Conservation (phyloP, 2,888 invertebrate genomes). For the Mimumesa dahlbomi region DNA sequence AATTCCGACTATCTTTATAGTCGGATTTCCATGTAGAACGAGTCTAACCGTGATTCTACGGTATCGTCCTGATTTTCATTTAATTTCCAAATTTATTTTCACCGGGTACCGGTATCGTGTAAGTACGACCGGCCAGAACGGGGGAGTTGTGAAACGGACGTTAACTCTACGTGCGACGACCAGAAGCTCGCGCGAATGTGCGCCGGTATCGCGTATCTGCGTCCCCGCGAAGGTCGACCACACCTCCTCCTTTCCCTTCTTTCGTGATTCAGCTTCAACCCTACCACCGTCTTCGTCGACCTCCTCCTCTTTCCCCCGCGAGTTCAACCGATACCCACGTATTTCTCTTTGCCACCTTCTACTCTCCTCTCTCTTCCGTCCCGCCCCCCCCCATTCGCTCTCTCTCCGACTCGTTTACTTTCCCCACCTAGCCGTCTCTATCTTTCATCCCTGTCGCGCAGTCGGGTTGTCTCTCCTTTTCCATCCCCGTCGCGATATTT, state of each 20-base stretch:
- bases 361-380: not conserved
- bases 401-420: not conserved
- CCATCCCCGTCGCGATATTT: not conserved
- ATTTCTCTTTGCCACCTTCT: not conserved
- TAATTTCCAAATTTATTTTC: not conserved
- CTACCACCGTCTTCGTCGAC: slow-evolving; percentile 17
- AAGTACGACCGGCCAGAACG: not conserved
- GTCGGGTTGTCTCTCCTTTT: not conserved
- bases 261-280: slow-evolving; percentile 33
- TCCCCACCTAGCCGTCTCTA: no score
- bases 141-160: slow-evolving; percentile 4
- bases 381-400: not conserved
- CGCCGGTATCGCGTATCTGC: slow-evolving; percentile 42
- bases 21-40: no score
- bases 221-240: slow-evolving; percentile 76
- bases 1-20: no score
- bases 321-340: not conserved
- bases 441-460: slow-evolving; percentile 3
- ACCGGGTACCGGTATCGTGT: not conserved
- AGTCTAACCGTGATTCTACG: no score
- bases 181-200: slow-evolving; percentile 25
- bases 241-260: slow-evolving; percentile 59
- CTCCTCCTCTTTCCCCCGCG: not conserved
- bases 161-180: slow-evolving; percentile 34
- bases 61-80: not conserved